Percentiles rank a stretch among this genome's conserved stretches.
phyloP scores from a whole-genome alignment of 2,888 invertebrate genomes.

The Napeogenes inachia region DNA sequence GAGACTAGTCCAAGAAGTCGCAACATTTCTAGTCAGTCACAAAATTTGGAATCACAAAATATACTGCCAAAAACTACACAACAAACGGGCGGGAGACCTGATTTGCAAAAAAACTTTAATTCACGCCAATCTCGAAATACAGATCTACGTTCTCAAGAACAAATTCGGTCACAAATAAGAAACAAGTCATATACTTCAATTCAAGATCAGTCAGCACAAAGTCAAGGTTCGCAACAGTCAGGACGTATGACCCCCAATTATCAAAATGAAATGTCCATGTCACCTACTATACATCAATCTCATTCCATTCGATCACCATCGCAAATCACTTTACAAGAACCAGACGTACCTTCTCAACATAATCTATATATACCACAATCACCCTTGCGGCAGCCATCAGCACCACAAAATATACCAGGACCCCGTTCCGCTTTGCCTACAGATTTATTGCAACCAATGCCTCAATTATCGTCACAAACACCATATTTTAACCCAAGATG shows the following conservation, averaged over 20 bases:
- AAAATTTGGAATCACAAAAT: not conserved
- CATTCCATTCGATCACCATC: not conserved
- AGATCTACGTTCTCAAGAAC: not conserved
- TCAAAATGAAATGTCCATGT: not conserved
- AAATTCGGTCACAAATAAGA: not conserved
- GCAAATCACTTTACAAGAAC: not conserved
- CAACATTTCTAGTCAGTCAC: not conserved
- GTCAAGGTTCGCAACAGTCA: conserved; percentile 1
- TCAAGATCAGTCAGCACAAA: not conserved
- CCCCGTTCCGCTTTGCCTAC: not conserved
- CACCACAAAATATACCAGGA: conserved; percentile 1
- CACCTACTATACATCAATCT: not conserved
- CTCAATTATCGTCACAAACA: not conserved
- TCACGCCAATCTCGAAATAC: not conserved
- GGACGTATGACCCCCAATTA: not conserved
- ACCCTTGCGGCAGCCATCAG: not conserved
- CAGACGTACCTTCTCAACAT: not conserved
- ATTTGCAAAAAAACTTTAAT: not conserved
- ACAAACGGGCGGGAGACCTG: not conserved
- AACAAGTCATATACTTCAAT: not conserved
- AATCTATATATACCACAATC: not conserved
- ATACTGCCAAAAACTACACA: not conserved
- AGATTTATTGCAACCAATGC: not conserved
- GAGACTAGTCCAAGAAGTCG: no score
- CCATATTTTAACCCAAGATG: not conserved